Conservation (phyloP, 1,140 invertebrate genomes). For the Rhyacophila brunnea region DNA sequence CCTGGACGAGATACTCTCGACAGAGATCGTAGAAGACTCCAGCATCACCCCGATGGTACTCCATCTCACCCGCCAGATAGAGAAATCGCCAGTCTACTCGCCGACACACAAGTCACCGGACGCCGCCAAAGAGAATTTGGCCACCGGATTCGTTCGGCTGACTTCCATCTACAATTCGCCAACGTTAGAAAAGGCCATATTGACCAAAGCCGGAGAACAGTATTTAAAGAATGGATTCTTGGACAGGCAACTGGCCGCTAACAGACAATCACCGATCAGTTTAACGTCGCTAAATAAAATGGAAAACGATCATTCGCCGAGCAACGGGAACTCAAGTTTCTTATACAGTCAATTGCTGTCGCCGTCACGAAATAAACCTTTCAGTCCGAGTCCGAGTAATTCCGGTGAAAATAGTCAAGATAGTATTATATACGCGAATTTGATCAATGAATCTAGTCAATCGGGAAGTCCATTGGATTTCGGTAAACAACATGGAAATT, state of each 20-base stretch:
- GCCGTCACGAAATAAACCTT: conserved; percentile 27
- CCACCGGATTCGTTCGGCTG: conserved; percentile 47
- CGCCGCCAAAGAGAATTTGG: conserved; percentile 22
- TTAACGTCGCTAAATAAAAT: conserved; percentile 51
- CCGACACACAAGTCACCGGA: conserved; percentile 15
- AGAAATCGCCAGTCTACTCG: conserved; percentile 1
- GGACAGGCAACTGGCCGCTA: conserved; percentile 43
- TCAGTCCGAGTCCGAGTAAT: background rate
- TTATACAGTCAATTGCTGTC: conserved; percentile 50
- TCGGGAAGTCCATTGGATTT: conserved; percentile 38
- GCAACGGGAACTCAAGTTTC: conserved; percentile 48
- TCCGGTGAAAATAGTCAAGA: conserved; percentile 12
- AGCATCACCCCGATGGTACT: conserved; percentile 39
- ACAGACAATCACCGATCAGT: conserved; percentile 46
- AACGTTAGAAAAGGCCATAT: conserved; percentile 37
- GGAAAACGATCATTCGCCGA: conserved; percentile 39
- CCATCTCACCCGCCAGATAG: background rate
- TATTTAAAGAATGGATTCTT: conserved; percentile 40
- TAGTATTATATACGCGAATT: conserved; percentile 17
- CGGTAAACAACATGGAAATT: conserved; percentile 39
- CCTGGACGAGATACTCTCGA: conserved; percentile 58
- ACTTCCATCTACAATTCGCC: conserved; percentile 48
- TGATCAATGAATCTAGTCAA: conserved; percentile 38
- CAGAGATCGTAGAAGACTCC: conserved; percentile 51
- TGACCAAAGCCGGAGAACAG: conserved; percentile 37